Evolutionary conservation across 2,797 vertebrate genomes (phyloP).

Genomic region (Macropus fuliginosus): DNA sequence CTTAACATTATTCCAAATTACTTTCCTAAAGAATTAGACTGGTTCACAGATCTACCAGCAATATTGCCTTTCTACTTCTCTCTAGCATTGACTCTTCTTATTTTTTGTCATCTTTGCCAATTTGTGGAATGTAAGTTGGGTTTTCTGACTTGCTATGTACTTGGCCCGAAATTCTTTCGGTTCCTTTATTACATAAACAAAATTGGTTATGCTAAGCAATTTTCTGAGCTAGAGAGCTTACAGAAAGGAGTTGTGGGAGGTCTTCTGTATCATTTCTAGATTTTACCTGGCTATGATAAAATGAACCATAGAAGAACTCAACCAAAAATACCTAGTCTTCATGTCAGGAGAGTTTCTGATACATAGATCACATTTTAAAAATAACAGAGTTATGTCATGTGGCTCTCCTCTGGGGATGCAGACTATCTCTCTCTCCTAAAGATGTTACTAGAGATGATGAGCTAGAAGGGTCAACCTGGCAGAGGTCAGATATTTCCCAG

Average conservation of each 20-base stretch:
- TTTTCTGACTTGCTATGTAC: not conserved
- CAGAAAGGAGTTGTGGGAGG: not conserved
- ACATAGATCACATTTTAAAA: not conserved
- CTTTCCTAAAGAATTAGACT: not conserved
- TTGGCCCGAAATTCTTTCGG: not conserved
- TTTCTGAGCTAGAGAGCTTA: not conserved
- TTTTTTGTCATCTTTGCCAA: not conserved
- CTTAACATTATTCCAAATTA: not conserved
- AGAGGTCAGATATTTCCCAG: not conserved
- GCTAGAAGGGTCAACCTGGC: not conserved
- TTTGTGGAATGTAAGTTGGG: not conserved
- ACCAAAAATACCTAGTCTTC: not conserved
- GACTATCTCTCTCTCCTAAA: not conserved
- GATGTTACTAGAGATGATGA: not conserved
- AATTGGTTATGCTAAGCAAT: not conserved
- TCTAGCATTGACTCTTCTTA: not conserved
- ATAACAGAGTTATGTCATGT: not conserved
- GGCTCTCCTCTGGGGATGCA: not conserved
- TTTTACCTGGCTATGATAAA: not conserved
- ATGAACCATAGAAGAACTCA: not conserved
- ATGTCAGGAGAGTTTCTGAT: not conserved
- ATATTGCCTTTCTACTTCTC: not conserved
- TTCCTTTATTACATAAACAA: not conserved
- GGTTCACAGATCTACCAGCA: not conserved
- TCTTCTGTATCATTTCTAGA: not conserved